phyloP scores from a whole-genome alignment of 2,113 vertebrate genomes.

The Toxotes jaculatrix region DNA sequence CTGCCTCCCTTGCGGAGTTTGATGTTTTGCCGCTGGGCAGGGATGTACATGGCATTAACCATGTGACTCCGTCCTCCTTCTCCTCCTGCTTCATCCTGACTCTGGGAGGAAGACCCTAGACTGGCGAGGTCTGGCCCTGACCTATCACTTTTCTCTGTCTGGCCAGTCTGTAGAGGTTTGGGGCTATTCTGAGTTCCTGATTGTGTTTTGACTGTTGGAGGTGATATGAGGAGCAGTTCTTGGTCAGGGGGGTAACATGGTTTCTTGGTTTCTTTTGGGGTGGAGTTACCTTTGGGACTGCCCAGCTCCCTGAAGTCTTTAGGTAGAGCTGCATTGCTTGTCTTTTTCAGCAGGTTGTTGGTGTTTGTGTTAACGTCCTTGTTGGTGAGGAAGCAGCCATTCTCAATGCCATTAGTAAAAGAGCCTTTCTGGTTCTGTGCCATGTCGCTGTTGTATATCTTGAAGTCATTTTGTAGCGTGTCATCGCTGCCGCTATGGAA shows the following conservation, averaged over 20 bases:
- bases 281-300: conserved; percentile 50
- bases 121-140: conserved; percentile 82
- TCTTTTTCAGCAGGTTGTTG: conserved; percentile 74
- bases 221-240: conserved; percentile 75
- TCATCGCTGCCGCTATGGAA: not conserved
- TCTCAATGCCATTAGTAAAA: not conserved
- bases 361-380: conserved; percentile 67
- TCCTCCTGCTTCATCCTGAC: conserved; percentile 81
- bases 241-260: conserved; percentile 48
- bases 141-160: conserved; percentile 71
- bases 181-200: conserved; percentile 70
- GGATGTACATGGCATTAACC: conserved; percentile 83
- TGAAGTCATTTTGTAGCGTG: not conserved
- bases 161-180: conserved; percentile 21
- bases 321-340: conserved; percentile 12
- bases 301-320: conserved; percentile 80
- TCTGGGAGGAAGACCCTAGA: conserved; percentile 88
- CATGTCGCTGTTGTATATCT: not conserved
- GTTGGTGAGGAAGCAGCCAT: not conserved
- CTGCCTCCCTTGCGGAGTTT: conserved; percentile 82
- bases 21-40: conserved; percentile 78
- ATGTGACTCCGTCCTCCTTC: conserved; percentile 61
- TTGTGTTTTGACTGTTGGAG: conserved; percentile 80
- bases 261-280: conserved; percentile 80
- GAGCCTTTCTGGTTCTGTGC: conserved; percentile 22